These are phyloP conservation scores for Brachyrhaphis roseni DNA, from an alignment of 2,797 vertebrate genomes.

Conservation along the genomic window DNA sequence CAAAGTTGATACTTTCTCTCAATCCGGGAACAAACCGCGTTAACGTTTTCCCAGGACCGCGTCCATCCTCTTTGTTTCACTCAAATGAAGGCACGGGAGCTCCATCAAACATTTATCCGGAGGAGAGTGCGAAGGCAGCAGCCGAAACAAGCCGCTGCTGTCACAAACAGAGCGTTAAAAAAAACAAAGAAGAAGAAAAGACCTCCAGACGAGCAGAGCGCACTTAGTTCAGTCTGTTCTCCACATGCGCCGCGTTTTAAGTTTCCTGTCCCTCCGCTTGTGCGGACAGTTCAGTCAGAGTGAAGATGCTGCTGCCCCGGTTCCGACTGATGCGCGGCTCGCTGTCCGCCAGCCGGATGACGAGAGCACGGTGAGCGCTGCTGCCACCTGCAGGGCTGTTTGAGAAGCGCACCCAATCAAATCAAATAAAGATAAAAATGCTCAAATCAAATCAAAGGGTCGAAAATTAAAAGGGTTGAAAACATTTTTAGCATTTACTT, in stretches of 20 bases:
- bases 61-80: constrained; percentile 64
- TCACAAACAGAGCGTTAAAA: neutral
- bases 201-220: neutral
- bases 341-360: constrained; percentile 14
- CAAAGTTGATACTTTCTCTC: neutral
- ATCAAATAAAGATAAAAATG: neutral
- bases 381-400: constrained; percentile 59
- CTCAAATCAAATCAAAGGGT: neutral
- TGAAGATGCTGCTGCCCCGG: constrained; percentile 28
- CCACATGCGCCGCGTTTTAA: constrained; percentile 16
- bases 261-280: constrained; percentile 37
- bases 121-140: neutral
- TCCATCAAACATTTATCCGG: constrained; percentile 42
- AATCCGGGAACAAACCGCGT: neutral
- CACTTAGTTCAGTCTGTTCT: constrained; percentile 11
- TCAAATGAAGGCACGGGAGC: constrained; percentile 32
- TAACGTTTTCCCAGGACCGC: constrained; percentile 18
- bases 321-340: neutral
- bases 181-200: fast-evolving
- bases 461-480: neutral
- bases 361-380: neutral
- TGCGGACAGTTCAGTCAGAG: constrained; percentile 22
- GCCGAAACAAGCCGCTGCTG: neutral
- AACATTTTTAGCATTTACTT: neutral
- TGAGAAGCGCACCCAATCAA: constrained; percentile 27